A percentile compares a stretch with the other conserved stretches of the same genome.
Conservation (phyloP, 2,113 vertebrate genomes). For the Mohoua ochrocephala region DNA sequence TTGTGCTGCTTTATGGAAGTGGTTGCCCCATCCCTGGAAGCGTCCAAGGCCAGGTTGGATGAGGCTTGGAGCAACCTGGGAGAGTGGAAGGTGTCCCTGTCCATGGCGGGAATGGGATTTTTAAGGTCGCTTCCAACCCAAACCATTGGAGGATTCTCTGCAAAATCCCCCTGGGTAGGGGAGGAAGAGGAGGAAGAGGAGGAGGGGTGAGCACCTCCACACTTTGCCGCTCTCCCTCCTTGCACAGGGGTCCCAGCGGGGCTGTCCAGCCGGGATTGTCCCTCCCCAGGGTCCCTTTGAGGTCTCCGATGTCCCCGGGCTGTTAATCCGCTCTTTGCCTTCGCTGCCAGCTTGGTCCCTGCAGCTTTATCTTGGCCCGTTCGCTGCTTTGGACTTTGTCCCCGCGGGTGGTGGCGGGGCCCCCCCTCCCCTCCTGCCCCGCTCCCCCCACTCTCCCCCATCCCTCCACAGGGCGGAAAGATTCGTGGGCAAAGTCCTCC, state of each 20-base stretch:
- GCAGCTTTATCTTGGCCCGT: not conserved
- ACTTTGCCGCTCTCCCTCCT: fast-evolving
- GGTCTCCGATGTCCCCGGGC: not conserved
- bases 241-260: fast-evolving
- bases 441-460: not conserved
- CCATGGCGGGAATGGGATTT: not conserved
- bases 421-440: not conserved
- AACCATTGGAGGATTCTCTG: not conserved
- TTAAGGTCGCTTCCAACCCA: not conserved
- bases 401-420: not conserved
- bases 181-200: not conserved
- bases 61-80: not conserved
- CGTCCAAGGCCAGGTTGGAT: not conserved
- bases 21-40: not conserved
- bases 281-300: not conserved
- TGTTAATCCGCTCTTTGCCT: not conserved
- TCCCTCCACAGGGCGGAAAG: not conserved
- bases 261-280: not conserved
- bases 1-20: not conserved
- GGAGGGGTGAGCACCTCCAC: not conserved
- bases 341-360: not conserved
- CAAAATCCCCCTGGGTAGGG: not conserved
- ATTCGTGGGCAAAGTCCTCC: not conserved
- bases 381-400: slow-evolving; percentile 25
- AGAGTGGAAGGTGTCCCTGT: not conserved